These are phyloP conservation scores for Dryas iulia DNA, from an alignment of 1,140 invertebrate genomes.

Conservation along the genomic window DNA sequence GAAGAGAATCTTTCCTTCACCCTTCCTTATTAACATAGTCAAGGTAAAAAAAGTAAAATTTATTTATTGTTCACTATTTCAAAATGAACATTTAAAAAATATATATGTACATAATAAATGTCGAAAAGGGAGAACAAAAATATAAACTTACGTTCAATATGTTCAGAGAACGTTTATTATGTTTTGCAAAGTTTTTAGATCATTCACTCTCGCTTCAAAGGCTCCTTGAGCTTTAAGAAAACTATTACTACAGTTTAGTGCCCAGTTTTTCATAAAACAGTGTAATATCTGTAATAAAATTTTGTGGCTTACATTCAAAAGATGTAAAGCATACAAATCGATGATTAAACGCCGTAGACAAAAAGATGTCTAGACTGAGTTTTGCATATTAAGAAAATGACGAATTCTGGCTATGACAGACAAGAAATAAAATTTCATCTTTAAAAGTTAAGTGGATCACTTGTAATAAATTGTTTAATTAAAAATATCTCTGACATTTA, in stretches of 20 bases:
- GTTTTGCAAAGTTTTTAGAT: conserved; percentile 65
- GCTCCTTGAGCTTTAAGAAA: conserved; percentile 38
- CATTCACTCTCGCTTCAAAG: conserved; percentile 67
- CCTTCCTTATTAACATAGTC: no score
- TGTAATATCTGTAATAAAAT: conserved; percentile 39
- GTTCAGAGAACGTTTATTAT: conserved; percentile 25
- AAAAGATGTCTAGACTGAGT: conserved; percentile 39
- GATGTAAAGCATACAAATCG: conserved; percentile 19
- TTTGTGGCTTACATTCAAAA: conserved; percentile 32
- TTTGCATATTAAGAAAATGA: conserved; percentile 23
- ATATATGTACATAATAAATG: not conserved
- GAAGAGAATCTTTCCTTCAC: no score
- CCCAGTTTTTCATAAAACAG: conserved; percentile 43
- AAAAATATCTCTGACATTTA: not conserved
- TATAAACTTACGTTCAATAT: conserved; percentile 42
- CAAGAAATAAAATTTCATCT: conserved; percentile 3
- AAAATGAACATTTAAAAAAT: no score
- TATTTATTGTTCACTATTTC: no score
- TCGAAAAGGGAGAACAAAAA: not conserved
- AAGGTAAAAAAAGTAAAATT: not conserved
- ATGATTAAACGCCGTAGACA: conserved; percentile 20
- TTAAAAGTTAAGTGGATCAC: not conserved
- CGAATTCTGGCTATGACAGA: conserved; percentile 14
- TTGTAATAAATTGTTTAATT: not conserved
- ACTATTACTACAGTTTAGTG: conserved; percentile 48